A percentile compares a stretch with the other conserved stretches of the same genome.
Evolutionary conservation across 2,888 invertebrate genomes (phyloP).

Genomic region (Callinectes sapidus): DNA sequence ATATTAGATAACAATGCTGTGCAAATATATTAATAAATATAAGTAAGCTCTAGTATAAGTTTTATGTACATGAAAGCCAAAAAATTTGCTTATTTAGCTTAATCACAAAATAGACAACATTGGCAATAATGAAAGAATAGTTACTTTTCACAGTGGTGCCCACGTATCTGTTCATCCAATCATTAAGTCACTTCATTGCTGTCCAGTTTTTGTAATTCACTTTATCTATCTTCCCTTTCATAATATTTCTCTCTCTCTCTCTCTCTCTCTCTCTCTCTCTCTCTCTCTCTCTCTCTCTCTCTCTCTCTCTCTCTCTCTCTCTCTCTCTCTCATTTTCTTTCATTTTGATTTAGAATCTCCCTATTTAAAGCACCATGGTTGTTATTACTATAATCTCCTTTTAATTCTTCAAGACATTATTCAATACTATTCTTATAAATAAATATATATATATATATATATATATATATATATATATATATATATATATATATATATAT

Average conservation of each 20-base stretch:
- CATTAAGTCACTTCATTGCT: background rate
- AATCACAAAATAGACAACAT: background rate
- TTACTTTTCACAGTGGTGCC: background rate
- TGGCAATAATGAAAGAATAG: background rate
- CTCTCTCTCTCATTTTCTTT: background rate
- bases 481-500: constrained; percentile 38
- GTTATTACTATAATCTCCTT: background rate
- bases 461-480: constrained; percentile 30
- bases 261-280: background rate
- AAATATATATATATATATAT: background rate
- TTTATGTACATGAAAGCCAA: constrained; percentile 6
- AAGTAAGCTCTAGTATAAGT: background rate
- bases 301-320: background rate
- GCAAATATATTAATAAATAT: too few species aligned
- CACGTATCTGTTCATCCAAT: background rate
- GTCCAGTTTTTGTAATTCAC: background rate
- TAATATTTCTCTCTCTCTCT: background rate
- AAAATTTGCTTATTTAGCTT: background rate
- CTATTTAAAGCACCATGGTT: background rate
- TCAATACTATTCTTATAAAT: too few species aligned
- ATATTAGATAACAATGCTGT: too few species aligned
- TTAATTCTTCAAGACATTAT: background rate
- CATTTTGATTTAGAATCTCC: too few species aligned
- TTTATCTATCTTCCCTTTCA: background rate
- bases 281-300: background rate